Evolutionary conservation across 2,113 vertebrate species (phyloP), one percentile per base, ranked within the genome.

Genomic region (Ailurus styani): DNA sequence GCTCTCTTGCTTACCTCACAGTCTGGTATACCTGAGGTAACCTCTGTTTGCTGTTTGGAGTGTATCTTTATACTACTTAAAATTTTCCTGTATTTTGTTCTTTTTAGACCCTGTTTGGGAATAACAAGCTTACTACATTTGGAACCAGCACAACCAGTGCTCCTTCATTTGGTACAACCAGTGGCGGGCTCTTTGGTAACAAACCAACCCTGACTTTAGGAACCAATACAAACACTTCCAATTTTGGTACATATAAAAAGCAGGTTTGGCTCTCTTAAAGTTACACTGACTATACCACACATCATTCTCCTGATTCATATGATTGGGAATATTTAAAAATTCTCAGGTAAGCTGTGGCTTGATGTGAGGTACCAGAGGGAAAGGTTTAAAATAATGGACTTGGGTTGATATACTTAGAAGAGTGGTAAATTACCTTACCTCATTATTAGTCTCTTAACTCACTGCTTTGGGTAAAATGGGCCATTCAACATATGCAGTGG

Each of bases 121-220:
- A 96, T 97, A 99, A 99, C 98, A 99, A 99, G 96, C 98, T 99
- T 3, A 98, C 99, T 7, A 99, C 99, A 47, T 99, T 99, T 87
- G 99, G 99, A 93, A 98, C 99, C 98, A 99, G 99, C 91, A 99
- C 99, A 10, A 99, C 99, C 96, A 99, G 99, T 6, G 99, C 99
- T 14, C 98, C 99, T 4, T 99, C 99, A 0, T 99, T 99, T 60
- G 99, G 99, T 20, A 99, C 99, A 55, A 98, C 98, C 42, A 99
- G 99, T 7, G 99, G 98, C 87, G 99, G 99, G 54, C 99, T 99
- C 93, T 99, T 99, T 52, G 99, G 99, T 96, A 99, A 99, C 98
- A 99, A 99, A 96, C 99, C 99, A 7, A 97, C 99, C 37, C 99
- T 99, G 87, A 98, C 99, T 20, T 98, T 99, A 91, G 99, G 99